phyloP scores from a whole-genome alignment of 2,888 invertebrate species.

The Dilophus febrilis region DNA sequence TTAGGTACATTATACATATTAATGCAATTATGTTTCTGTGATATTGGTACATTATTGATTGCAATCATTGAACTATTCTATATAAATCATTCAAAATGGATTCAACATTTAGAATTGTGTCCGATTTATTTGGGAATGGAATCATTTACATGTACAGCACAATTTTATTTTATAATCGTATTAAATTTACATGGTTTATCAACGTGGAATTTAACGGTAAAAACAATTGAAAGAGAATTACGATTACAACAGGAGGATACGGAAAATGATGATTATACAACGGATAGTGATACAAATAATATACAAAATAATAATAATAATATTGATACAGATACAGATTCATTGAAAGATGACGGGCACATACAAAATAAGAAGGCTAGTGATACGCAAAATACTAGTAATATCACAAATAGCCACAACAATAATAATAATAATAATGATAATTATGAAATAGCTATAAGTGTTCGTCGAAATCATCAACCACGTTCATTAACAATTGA shows the following conservation, averaged over 20 bases:
- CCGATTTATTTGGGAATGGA: constrained; percentile 36
- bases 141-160: constrained; percentile 37
- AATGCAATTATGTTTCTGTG: not conserved
- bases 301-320: no score
- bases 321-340: not conserved
- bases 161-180: constrained; percentile 36
- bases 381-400: no score
- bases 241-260: not conserved
- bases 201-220: constrained; percentile 17
- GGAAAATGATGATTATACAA: constrained; percentile 6
- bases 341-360: constrained; percentile 1
- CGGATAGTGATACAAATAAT: not conserved
- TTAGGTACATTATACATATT: no score
- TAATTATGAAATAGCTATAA: constrained; percentile 13
- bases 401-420: no score
- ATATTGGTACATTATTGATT: not conserved
- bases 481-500: constrained; percentile 36
- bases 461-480: no score
- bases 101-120: constrained; percentile 33
- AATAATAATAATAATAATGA: constrained; percentile 6
- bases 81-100: constrained; percentile 34
- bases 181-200: constrained; percentile 40
- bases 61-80: constrained; percentile 32
- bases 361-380: no score
- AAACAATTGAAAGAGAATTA: constrained; percentile 4